These are phyloP conservation scores for Coilia nasus DNA, from an alignment of 2,797 vertebrate genomes.

Conservation along the genomic window DNA sequence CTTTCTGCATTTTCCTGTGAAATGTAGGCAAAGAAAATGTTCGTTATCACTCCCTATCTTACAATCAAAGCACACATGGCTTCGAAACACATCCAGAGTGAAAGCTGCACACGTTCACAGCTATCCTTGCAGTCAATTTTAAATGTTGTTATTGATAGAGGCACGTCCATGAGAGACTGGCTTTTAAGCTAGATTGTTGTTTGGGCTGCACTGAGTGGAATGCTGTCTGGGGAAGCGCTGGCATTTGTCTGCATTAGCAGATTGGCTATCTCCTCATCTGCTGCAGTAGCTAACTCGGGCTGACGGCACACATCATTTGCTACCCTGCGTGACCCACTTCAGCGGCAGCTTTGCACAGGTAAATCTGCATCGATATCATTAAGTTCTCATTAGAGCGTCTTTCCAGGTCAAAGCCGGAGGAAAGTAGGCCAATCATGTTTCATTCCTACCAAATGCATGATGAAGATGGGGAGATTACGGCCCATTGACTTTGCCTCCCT, in stretches of 20 bases:
- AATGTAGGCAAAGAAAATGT: not conserved
- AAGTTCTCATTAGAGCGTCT: conserved; percentile 67
- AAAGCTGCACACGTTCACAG: not conserved
- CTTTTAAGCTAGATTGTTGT: conserved; percentile 1
- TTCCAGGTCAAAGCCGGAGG: conserved; percentile 60
- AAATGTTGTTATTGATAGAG: not conserved
- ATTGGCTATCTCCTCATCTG: not conserved
- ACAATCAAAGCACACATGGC: not conserved
- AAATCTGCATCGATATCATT: conserved; percentile 68
- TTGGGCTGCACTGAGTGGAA: not conserved
- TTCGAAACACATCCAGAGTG: not conserved
- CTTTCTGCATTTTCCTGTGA: not conserved
- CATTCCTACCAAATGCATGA: conserved; percentile 30
- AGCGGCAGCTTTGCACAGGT: conserved; percentile 34
- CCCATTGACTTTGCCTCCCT: conserved; percentile 3
- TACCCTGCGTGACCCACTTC: conserved; percentile 40
- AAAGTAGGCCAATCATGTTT: conserved; percentile 71
- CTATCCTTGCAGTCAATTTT: not conserved
- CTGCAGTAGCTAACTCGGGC: not conserved
- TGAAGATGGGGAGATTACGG: conserved; percentile 28
- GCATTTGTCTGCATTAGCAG: conserved; percentile 13
- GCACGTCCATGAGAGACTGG: not conserved
- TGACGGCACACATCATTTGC: conserved; percentile 20
- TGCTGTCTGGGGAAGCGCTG: not conserved
- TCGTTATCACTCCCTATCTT: not conserved